Evolutionary conservation across 2,797 vertebrate genomes (phyloP).

Genomic region (Buceros bicornis): DNA sequence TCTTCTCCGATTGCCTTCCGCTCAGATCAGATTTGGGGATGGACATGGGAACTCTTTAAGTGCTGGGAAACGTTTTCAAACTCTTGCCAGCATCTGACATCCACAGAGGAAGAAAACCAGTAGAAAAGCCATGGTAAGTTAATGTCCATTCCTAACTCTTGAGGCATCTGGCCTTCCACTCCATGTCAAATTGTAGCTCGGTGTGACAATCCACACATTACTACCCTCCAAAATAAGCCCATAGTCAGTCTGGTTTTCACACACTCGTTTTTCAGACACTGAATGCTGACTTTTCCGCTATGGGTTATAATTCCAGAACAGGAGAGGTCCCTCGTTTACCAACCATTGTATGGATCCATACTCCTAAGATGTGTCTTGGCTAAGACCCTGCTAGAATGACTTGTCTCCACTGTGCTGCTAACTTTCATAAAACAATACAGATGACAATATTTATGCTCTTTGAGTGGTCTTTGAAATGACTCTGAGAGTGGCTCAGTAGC

Average conservation of each 20-base stretch:
- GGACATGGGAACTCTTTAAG: background rate
- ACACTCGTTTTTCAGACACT: background rate
- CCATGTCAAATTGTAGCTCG: background rate
- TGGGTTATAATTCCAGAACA: background rate
- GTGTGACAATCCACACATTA: background rate
- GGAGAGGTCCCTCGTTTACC: slow-evolving; percentile 15
- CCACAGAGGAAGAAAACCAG: background rate
- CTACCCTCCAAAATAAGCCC: background rate
- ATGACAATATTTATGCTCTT: slow-evolving; percentile 41
- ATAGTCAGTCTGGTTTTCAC: background rate
- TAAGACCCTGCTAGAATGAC: background rate
- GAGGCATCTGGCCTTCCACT: background rate
- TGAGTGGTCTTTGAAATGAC: slow-evolving; percentile 49
- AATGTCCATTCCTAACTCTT: background rate
- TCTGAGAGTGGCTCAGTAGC: background rate
- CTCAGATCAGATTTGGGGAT: background rate
- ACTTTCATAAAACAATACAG: slow-evolving; percentile 43
- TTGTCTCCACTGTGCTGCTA: slow-evolving; percentile 31
- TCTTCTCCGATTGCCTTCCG: background rate
- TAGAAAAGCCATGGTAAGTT: background rate
- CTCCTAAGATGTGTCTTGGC: slow-evolving; percentile 33
- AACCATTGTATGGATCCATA: background rate
- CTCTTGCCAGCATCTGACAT: background rate
- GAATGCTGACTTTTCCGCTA: background rate
- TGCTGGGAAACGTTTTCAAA: background rate